Conservation (phyloP, 2,113 vertebrate species). For the Epinephelus lanceolatus region DNA sequence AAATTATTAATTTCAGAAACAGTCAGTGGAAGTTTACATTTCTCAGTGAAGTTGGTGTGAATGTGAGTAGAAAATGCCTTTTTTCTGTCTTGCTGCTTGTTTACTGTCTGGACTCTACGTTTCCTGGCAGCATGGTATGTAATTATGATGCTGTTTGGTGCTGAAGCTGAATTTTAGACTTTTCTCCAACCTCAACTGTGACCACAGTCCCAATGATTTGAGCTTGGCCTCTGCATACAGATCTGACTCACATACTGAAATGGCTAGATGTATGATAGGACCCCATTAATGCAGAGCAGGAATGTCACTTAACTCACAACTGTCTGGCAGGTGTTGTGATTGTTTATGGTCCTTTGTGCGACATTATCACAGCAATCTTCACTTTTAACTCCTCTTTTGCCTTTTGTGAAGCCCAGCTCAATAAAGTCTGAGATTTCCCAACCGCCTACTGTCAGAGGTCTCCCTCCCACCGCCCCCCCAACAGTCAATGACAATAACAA, state of each 20-base stretch:
- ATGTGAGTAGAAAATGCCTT: background rate
- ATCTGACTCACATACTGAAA: background rate
- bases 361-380: constrained; percentile 37
- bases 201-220: too few species aligned
- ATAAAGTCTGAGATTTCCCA: constrained; percentile 74
- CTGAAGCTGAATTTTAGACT: background rate
- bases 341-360: background rate
- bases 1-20: background rate
- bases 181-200: too few species aligned
- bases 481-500: constrained; percentile 78
- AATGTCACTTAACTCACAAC: background rate
- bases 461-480: constrained; percentile 19
- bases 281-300: background rate
- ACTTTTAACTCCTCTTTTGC: constrained; percentile 52
- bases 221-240: background rate
- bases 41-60: too few species aligned
- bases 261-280: background rate
- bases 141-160: background rate
- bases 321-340: background rate
- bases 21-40: background rate
- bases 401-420: constrained; percentile 69
- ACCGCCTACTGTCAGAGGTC: constrained; percentile 56
- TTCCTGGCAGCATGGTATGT: background rate
- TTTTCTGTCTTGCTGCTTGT: background rate
- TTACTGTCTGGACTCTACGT: background rate